phyloP scores from a whole-genome alignment of 2,888 invertebrate species.

The Drosophila helvetica region DNA sequence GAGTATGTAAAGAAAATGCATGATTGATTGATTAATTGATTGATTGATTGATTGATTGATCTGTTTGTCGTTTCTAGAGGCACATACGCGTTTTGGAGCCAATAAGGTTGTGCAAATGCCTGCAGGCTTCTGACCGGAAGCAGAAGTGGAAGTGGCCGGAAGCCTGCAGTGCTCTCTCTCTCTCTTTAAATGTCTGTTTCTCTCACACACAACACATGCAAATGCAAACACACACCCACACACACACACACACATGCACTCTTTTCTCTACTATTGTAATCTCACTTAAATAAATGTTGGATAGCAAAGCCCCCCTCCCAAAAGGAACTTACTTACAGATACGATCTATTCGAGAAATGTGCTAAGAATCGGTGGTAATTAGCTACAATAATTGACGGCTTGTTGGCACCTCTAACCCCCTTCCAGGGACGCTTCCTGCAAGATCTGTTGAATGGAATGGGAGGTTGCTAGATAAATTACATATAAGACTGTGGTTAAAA shows the following conservation, averaged over 20 bases:
- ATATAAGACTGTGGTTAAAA: constrained; percentile 3
- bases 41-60: constrained; percentile 32
- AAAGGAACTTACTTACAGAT: constrained; percentile 16
- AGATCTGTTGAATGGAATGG: constrained; percentile 3
- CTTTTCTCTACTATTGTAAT: constrained; percentile 33
- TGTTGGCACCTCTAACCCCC: constrained; percentile 24
- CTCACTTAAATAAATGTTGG: constrained; percentile 47
- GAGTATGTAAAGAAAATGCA: constrained; percentile 36
- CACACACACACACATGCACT: constrained; percentile 16
- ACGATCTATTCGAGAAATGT: constrained; percentile 42
- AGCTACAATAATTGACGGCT: constrained; percentile 25
- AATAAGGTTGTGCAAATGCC: constrained; percentile 74
- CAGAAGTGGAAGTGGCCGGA: not conserved
- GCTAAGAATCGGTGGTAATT: constrained; percentile 17
- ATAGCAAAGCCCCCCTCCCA: constrained; percentile 25
- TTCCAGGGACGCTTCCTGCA: constrained; percentile 1
- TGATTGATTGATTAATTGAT: constrained; percentile 8
- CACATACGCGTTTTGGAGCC: constrained; percentile 70
- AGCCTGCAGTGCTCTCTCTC: constrained; percentile 59
- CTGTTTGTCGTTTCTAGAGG: constrained; percentile 57
- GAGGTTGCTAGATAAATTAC: not conserved
- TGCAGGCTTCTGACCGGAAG: constrained; percentile 42
- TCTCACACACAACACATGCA: constrained; percentile 35
- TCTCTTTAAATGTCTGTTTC: constrained; percentile 67
- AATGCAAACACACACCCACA: constrained; percentile 21